A percentile compares a stretch with the other conserved stretches of the same genome.
Conservation (phyloP, 37 sponge, comb jelly and placozoan species). For the Ianthella basta region DNA sequence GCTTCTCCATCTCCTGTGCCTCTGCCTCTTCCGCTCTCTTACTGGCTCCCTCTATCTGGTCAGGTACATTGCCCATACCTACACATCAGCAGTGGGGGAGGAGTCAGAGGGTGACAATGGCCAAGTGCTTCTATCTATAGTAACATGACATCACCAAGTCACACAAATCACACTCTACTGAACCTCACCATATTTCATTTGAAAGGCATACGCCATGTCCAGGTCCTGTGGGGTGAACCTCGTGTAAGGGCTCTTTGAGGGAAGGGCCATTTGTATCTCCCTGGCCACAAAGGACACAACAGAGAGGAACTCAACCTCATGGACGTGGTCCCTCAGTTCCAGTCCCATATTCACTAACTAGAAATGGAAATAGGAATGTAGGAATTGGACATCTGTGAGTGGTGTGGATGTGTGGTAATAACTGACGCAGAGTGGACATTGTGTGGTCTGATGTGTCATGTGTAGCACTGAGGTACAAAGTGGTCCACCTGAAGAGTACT, state of each 20-base stretch:
- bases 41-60: neutral
- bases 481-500: too few relatives aligned
- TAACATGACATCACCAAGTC: too few relatives aligned
- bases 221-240: conserved; percentile 64
- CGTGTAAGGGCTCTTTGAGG: neutral
- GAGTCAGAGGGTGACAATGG: too few relatives aligned
- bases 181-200: conserved; percentile 30
- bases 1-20: neutral
- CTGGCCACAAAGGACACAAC: conserved; percentile 71
- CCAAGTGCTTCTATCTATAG: too few relatives aligned
- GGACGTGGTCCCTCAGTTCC: conserved; percentile 65
- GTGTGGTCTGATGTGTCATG: too few relatives aligned
- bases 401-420: too few relatives aligned
- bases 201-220: conserved; percentile 70
- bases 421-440: too few relatives aligned
- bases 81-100: too few relatives aligned
- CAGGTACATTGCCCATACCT: conserved; percentile 12
- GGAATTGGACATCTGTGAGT: too few relatives aligned
- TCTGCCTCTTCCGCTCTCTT: neutral
- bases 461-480: too few relatives aligned
- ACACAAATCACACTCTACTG: neutral
- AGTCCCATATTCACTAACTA: conserved; percentile 69
- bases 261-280: conserved; percentile 43
- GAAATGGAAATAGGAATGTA: neutral
- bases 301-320: conserved; percentile 77